Evolutionary conservation across 1,140 invertebrate species (phyloP), one percentile per base, ranked within the genome.

Genomic region (Condylostylus longicornis): DNA sequence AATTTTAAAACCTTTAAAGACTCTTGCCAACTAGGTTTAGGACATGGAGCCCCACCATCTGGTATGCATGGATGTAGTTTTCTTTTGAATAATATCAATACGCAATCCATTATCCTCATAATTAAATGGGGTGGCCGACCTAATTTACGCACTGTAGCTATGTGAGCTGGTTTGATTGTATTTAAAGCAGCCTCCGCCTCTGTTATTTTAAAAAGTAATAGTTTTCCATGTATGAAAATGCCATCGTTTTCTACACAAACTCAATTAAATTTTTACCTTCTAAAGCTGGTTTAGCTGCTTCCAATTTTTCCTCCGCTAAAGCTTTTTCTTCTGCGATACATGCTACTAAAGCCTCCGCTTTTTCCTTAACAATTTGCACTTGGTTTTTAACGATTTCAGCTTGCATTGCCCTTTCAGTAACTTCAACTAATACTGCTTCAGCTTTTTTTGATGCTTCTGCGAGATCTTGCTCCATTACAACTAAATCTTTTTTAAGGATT

Each of bases 81-180:
- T 44, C 84, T 70, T 66, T 93, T 87, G 57, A 96, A 96, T 4
- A 97, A 62, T 41, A 97, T 82, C 31, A 96, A 59, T 2, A 95
- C 90, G 53, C 85, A 90, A 52, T 96, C 93, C 91, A 97, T 96
- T 44, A 97, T 95, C 45, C 90, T 71, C 90, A 95, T 95, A 47
- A 97, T 96, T 0, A 97, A 66, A 66, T 95, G 89, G 5, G 93
- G 93, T 1, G 93, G 91, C 47, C 89, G 69, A 9, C 88, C 90
- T 18, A 97, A 62, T 65, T 95, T 96, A 46, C 91, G 70, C 0
- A 96, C 89, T 10, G 90, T 95, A 8, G 91, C 88, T 50, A 97
- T 97, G 59, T 96, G 91, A 3, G 89, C 86, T 34, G 87, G 89
- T 62, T 94, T 94, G 36, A 97, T 96, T 0, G 91, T 97, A 49